These are phyloP conservation scores for Bambusicola thoracicus DNA, from an alignment of 2,113 vertebrate species.

Conservation along the genomic window DNA sequence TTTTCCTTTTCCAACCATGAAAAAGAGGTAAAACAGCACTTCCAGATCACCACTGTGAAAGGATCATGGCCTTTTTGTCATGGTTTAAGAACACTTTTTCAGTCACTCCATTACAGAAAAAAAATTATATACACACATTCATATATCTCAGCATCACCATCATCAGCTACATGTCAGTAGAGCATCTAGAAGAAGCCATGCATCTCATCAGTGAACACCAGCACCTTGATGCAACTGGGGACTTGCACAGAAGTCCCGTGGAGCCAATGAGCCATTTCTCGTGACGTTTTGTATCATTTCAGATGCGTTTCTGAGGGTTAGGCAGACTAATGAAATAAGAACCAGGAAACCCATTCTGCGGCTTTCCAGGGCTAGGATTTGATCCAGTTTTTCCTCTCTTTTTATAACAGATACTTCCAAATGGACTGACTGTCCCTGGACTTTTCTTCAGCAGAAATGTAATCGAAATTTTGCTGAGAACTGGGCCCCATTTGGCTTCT, in stretches of 20 bases:
- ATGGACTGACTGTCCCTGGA: neutral
- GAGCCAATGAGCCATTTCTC: neutral
- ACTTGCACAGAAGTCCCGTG: neutral
- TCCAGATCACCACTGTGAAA: neutral
- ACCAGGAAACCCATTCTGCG: neutral
- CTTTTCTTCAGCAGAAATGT: slow-evolving; percentile 8
- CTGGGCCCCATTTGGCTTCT: neutral
- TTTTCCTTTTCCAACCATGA: neutral
- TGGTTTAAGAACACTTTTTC: neutral
- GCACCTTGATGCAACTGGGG: neutral
- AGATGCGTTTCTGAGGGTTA: neutral
- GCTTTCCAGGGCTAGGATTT: neutral
- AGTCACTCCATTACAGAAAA: neutral
- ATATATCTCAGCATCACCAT: fast-evolving
- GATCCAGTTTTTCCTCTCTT: neutral
- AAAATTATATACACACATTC: too few species aligned
- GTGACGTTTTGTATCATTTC: neutral
- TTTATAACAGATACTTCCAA: neutral
- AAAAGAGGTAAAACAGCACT: neutral
- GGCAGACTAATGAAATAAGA: neutral
- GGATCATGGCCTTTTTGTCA: neutral
- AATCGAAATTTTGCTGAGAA: slow-evolving; percentile 2
- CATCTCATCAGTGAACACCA: neutral
- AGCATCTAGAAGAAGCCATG: neutral
- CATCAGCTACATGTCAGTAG: neutral